Conservation (phyloP, 1,140 invertebrate species). For the Plutomurus gul region DNA sequence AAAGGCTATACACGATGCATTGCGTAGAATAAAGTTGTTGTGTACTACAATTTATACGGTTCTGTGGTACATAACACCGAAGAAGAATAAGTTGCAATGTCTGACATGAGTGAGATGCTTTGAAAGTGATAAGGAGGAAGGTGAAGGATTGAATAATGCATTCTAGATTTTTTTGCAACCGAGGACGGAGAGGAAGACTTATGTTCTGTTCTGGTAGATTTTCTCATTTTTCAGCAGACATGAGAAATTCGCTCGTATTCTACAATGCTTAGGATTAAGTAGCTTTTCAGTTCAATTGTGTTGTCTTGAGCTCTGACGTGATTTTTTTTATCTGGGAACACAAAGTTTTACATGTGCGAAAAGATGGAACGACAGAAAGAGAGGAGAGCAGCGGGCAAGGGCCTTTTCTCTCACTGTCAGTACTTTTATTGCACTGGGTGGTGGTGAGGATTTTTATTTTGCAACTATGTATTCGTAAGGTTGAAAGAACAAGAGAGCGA, state of each 20-base stretch:
- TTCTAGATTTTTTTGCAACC: neutral
- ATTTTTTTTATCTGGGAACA: neutral
- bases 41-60: no score
- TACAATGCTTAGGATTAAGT: neutral
- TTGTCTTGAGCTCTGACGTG: neutral
- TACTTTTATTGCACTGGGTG: neutral
- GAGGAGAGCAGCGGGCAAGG: conserved; percentile 18
- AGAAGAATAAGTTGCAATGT: conserved; percentile 5
- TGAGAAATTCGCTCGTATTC: conserved; percentile 7
- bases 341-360: conserved; percentile 20
- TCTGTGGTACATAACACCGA: no score
- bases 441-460: conserved; percentile 24
- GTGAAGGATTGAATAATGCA: conserved; percentile 29
- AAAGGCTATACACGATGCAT: no score
- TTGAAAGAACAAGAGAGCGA: neutral
- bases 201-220: neutral
- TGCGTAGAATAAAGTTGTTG: no score
- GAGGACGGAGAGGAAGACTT: neutral
- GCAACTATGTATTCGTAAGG: neutral
- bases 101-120: conserved; percentile 23
- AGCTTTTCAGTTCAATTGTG: conserved; percentile 12
- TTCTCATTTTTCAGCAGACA: conserved; percentile 6
- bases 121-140: neutral
- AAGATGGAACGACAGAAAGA: neutral
- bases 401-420: neutral